A percentile compares a stretch with the other conserved stretches of the same genome.
phyloP scores from a whole-genome alignment of 2,888 invertebrate species.

The Ephialtes manifestator region DNA sequence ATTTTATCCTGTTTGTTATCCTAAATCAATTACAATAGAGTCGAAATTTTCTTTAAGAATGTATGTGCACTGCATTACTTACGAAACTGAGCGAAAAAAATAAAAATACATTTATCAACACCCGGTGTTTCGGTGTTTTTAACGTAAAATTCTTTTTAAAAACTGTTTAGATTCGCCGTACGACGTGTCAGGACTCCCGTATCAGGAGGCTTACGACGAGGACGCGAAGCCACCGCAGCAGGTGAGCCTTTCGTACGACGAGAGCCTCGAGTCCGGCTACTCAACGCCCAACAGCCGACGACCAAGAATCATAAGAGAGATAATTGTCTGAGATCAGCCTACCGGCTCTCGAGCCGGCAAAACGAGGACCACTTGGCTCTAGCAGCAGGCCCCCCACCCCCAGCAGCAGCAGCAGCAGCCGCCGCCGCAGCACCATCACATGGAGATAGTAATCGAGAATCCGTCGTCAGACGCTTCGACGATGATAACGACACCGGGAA shows the following conservation, averaged over 20 bases:
- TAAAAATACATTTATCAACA: too few species aligned
- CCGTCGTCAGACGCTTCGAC: slow-evolving; percentile 72
- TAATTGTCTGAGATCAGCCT: slow-evolving; percentile 92
- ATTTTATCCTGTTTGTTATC: too few species aligned
- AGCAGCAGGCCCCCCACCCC: slow-evolving; percentile 83
- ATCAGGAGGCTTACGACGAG: slow-evolving; percentile 92
- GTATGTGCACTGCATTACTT: too few species aligned
- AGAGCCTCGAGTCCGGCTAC: slow-evolving; percentile 97
- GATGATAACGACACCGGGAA: slow-evolving; percentile 53
- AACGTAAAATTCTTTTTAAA: background rate
- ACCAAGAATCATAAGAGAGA: slow-evolving; percentile 96
- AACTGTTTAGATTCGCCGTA: slow-evolving; percentile 92
- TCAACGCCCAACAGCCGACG: slow-evolving; percentile 97
- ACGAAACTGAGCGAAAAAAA: too few species aligned
- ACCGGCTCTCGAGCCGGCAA: slow-evolving; percentile 85
- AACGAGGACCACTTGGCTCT: slow-evolving; percentile 85
- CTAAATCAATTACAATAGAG: too few species aligned
- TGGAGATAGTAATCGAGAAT: slow-evolving; percentile 85
- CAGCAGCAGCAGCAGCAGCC: slow-evolving; percentile 9
- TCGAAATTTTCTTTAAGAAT: too few species aligned
- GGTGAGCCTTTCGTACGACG: slow-evolving; percentile 96
- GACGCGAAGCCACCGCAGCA: slow-evolving; percentile 95
- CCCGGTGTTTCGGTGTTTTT: too few species aligned
- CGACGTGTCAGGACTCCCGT: slow-evolving; percentile 97
- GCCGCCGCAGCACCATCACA: slow-evolving; percentile 75